Evolutionary conservation across 1,140 invertebrate species (phyloP).

Genomic region (Gryon sp.): DNA sequence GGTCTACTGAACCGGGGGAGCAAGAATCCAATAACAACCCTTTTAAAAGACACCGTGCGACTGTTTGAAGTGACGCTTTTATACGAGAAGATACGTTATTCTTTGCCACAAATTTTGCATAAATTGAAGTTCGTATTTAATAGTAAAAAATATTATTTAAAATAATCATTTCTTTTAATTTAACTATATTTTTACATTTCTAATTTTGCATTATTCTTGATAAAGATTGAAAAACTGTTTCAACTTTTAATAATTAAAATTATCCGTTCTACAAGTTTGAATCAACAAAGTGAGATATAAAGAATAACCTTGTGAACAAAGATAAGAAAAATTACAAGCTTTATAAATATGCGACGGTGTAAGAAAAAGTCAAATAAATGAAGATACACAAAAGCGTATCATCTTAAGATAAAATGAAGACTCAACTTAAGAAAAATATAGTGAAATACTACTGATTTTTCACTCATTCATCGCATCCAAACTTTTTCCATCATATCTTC

Average conservation of each 20-base stretch:
- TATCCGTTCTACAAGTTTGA: too few species aligned
- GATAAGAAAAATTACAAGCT: constrained; percentile 43
- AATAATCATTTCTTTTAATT: too few species aligned
- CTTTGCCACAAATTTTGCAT: neutral
- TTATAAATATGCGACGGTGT: constrained; percentile 32
- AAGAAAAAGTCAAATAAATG: constrained; percentile 39
- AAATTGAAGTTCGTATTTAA: neutral
- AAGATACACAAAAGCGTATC: constrained; percentile 27
- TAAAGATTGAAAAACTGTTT: too few species aligned
- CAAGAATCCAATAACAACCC: constrained; percentile 51
- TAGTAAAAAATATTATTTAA: too few species aligned
- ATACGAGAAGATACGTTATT: constrained; percentile 29
- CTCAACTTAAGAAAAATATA: neutral
- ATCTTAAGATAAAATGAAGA: constrained; percentile 26
- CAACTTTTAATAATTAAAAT: too few species aligned
- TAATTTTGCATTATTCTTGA: too few species aligned
- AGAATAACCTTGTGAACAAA: constrained; percentile 25
- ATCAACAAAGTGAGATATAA: constrained; percentile 5
- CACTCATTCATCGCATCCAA: constrained; percentile 21
- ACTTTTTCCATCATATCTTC: constrained; percentile 40
- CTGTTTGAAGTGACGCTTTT: constrained; percentile 19
- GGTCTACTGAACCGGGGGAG: constrained; percentile 37
- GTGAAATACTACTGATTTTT: constrained; percentile 19
- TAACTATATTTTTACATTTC: too few species aligned
- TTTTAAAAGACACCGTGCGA: constrained; percentile 32